These are phyloP conservation scores for Microcebus griseorufus DNA, from an alignment of 2,113 vertebrate species.

Conservation along the genomic window DNA sequence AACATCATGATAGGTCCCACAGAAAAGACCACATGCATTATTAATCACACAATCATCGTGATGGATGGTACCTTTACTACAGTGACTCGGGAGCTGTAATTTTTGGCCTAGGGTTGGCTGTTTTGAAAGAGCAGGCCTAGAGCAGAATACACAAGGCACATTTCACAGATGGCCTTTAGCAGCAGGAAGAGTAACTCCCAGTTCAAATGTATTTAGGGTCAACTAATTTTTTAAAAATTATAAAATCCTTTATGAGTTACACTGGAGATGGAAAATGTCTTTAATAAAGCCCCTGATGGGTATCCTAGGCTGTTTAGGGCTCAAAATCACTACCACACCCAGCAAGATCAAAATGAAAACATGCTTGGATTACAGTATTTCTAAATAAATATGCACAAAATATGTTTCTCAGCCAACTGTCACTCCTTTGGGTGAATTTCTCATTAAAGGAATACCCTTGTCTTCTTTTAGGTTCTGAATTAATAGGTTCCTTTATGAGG, in stretches of 20 bases:
- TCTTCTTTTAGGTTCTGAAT: slow-evolving; percentile 27
- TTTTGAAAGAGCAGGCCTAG: background rate
- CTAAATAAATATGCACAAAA: slow-evolving; percentile 18
- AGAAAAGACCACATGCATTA: slow-evolving; percentile 22
- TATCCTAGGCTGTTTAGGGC: background rate
- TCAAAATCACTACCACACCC: slow-evolving; percentile 33
- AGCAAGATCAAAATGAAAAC: slow-evolving; percentile 54
- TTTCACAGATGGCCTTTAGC: background rate
- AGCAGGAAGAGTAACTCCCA: background rate
- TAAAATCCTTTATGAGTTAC: slow-evolving; percentile 8
- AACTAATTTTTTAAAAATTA: background rate
- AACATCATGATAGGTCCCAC: background rate
- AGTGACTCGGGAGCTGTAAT: background rate
- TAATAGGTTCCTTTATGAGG: background rate
- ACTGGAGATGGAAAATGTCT: background rate
- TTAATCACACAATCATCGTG: slow-evolving; percentile 25
- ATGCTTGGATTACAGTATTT: slow-evolving; percentile 20
- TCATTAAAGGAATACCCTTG: background rate
- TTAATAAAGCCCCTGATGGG: slow-evolving; percentile 37
- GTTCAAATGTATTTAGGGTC: background rate
- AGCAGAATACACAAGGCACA: background rate
- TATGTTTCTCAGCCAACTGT: background rate
- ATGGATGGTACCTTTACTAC: background rate
- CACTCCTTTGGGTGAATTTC: background rate
- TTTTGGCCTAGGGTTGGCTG: background rate